Conservation (phyloP, 2,888 invertebrate species). For the Pheosia gnoma region DNA sequence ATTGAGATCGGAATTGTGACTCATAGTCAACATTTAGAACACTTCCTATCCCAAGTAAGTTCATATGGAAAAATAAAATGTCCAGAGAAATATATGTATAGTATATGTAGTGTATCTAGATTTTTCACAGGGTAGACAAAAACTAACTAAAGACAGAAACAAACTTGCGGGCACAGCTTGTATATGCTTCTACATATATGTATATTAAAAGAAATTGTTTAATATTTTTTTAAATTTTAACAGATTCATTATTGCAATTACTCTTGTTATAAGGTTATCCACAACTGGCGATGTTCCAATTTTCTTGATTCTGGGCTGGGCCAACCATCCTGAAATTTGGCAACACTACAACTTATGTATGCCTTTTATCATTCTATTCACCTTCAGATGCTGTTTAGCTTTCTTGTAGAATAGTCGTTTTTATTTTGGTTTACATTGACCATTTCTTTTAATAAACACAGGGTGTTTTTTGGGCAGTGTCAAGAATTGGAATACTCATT, state of each 20-base stretch:
- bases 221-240: background rate
- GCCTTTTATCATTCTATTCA: slow-evolving; percentile 69
- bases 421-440: slow-evolving; percentile 19
- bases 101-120: too few relatives aligned
- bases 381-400: slow-evolving; percentile 64
- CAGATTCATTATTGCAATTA: background rate
- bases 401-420: slow-evolving; percentile 43
- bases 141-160: too few relatives aligned
- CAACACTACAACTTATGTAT: slow-evolving; percentile 57
- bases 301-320: slow-evolving; percentile 61
- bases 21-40: too few relatives aligned
- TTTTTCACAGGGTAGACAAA: too few relatives aligned
- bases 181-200: too few relatives aligned
- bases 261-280: slow-evolving; percentile 7
- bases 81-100: too few relatives aligned
- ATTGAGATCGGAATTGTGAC: too few relatives aligned
- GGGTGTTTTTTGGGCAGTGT: background rate
- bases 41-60: too few relatives aligned
- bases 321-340: slow-evolving; percentile 68
- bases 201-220: background rate
- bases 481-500: background rate
- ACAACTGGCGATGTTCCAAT: slow-evolving; percentile 67
- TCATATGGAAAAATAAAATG: too few relatives aligned
- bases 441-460: background rate
- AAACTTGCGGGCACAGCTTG: too few relatives aligned